These are phyloP conservation scores for Platycheirus rosarum DNA, from an alignment of 2,888 invertebrate genomes.

Conservation along the genomic window DNA sequence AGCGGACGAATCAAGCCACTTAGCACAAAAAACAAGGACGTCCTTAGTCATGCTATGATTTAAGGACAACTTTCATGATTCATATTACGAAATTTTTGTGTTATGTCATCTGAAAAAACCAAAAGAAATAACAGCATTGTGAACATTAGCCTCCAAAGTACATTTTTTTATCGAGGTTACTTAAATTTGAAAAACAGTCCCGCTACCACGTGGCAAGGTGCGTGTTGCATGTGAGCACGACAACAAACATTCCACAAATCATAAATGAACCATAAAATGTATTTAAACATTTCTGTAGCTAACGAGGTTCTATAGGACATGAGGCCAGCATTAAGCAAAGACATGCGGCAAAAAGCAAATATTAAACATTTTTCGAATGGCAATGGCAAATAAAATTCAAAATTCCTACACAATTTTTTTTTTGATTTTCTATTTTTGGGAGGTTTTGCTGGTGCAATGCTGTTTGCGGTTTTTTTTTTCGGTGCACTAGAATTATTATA, in stretches of 20 bases:
- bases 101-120: too few species aligned
- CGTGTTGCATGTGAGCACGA: conserved; percentile 49
- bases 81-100: neutral
- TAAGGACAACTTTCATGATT: conserved; percentile 20
- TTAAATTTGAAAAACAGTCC: conserved; percentile 2
- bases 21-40: conserved; percentile 5
- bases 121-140: conserved; percentile 11
- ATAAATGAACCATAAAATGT: conserved; percentile 42
- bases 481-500: neutral
- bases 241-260: conserved; percentile 22
- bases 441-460: neutral
- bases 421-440: neutral
- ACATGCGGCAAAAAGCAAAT: neutral
- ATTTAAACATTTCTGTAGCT: conserved; percentile 28
- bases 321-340: neutral
- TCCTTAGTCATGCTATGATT: conserved; percentile 13
- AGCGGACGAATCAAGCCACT: too few species aligned
- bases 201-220: conserved; percentile 3
- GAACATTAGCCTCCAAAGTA: conserved; percentile 23
- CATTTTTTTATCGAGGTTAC: conserved; percentile 28
- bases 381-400: neutral
- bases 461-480: neutral
- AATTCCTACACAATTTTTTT: neutral
- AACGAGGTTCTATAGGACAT: neutral
- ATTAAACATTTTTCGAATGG: neutral